A percentile compares a stretch with the other conserved stretches of the same genome.
Evolutionary conservation across 1,140 invertebrate species (phyloP).

Genomic region (Adoxophyes honmai): DNA sequence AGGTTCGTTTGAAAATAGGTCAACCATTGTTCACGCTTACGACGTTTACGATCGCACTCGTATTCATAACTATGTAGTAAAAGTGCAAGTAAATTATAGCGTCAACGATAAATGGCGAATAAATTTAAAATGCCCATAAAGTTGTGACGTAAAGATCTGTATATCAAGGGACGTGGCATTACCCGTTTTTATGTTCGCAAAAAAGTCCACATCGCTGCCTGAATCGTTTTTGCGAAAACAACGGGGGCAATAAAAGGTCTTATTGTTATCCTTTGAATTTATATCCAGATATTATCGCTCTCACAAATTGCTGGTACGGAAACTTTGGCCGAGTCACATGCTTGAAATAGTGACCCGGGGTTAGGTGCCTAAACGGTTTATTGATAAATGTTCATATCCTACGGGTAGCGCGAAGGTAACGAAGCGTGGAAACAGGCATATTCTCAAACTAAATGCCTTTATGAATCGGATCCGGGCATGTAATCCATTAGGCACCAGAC

Average conservation of each 20-base stretch:
- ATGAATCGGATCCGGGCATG: too few relatives aligned
- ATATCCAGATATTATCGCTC: constrained; percentile 69
- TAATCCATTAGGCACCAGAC: neutral
- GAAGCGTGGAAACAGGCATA: neutral
- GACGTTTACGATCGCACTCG: neutral
- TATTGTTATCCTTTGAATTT: constrained; percentile 75
- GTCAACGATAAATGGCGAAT: constrained; percentile 21
- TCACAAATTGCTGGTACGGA: constrained; percentile 65
- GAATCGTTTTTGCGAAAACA: constrained; percentile 70
- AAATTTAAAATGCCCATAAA: constrained; percentile 40
- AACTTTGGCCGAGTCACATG: constrained; percentile 50
- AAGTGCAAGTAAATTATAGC: neutral
- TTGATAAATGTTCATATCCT: neutral
- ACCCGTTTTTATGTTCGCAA: constrained; percentile 62
- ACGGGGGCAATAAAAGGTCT: constrained; percentile 66
- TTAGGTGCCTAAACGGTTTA: constrained; percentile 19
- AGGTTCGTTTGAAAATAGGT: too few relatives aligned
- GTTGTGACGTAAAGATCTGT: constrained; percentile 48
- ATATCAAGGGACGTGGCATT: constrained; percentile 61
- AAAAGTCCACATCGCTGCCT: constrained; percentile 51
- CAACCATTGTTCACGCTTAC: neutral
- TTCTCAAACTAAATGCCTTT: too few relatives aligned
- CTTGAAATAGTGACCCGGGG: constrained; percentile 50
- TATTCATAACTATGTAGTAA: neutral
- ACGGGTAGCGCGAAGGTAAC: neutral